Evolutionary conservation across 2,888 invertebrate species (phyloP).

Genomic region (Bibio marci): DNA sequence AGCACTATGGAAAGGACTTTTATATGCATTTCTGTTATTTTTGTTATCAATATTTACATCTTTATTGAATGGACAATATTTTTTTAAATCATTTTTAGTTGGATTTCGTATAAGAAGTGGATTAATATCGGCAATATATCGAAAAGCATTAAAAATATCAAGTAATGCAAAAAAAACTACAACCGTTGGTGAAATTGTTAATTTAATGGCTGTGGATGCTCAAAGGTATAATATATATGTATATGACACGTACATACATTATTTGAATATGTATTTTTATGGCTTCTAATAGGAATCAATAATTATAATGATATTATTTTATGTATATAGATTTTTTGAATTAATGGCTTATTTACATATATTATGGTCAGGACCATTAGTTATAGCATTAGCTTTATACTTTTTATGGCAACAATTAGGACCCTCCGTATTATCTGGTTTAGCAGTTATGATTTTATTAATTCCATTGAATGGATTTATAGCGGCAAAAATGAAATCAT

Average conservation of each 20-base stretch:
- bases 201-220: conserved; percentile 21
- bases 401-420: conserved; percentile 14
- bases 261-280: no score
- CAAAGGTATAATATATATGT: conserved; percentile 8
- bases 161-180: conserved; percentile 14
- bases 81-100: conserved; percentile 31
- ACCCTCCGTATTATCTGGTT: conserved; percentile 33
- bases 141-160: conserved; percentile 21
- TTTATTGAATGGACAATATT: conserved; percentile 33
- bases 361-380: conserved; percentile 22
- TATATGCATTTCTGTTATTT: conserved; percentile 32
- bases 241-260: no score
- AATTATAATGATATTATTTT: no score
- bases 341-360: conserved; percentile 14
- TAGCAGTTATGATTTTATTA: conserved; percentile 34
- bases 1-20: conserved; percentile 32
- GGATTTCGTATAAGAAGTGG: conserved; percentile 35
- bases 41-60: conserved; percentile 29
- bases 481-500: conserved; percentile 17
- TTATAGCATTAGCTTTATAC: conserved; percentile 26
- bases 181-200: conserved; percentile 21
- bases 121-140: conserved; percentile 31
- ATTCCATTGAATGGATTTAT: conserved; percentile 30
- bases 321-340: conserved; percentile 12
- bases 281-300: no score